These are phyloP conservation scores for Sterna hirundo DNA, from an alignment of 2,113 vertebrate genomes.

Conservation along the genomic window DNA sequence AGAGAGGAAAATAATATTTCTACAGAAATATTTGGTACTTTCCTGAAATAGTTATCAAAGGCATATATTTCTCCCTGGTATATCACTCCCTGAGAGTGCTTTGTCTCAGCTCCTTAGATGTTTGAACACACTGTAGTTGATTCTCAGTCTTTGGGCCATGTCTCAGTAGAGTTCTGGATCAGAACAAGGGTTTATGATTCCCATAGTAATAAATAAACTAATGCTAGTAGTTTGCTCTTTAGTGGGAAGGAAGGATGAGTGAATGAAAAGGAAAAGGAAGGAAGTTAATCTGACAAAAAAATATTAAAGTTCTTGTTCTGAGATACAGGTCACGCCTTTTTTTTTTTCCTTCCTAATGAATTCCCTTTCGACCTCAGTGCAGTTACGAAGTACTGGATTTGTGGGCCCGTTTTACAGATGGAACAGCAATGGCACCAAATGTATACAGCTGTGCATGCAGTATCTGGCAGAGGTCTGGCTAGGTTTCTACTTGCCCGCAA, in stretches of 20 bases:
- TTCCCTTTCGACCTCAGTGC: neutral
- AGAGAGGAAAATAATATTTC: neutral
- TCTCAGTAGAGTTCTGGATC: neutral
- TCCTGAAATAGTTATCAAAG: neutral
- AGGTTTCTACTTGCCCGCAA: neutral
- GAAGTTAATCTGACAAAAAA: neutral
- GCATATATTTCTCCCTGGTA: neutral
- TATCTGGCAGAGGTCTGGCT: neutral
- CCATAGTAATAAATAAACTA: neutral
- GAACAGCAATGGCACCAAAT: neutral
- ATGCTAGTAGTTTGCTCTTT: neutral
- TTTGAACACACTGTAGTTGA: neutral
- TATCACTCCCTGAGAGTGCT: neutral
- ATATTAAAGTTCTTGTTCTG: neutral
- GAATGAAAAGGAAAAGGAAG: neutral
- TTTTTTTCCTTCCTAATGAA: neutral
- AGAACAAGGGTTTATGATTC: neutral
- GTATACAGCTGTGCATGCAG: conserved; percentile 20
- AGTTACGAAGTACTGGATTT: neutral
- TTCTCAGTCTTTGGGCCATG: neutral
- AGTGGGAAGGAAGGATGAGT: neutral
- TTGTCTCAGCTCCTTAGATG: neutral
- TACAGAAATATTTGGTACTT: neutral
- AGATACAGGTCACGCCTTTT: neutral
- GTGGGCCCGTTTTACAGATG: neutral